Evolutionary conservation across 2,797 vertebrate genomes (phyloP), one percentile per base, ranked within the genome.

Genomic region (Artibeus jamaicensis): DNA sequence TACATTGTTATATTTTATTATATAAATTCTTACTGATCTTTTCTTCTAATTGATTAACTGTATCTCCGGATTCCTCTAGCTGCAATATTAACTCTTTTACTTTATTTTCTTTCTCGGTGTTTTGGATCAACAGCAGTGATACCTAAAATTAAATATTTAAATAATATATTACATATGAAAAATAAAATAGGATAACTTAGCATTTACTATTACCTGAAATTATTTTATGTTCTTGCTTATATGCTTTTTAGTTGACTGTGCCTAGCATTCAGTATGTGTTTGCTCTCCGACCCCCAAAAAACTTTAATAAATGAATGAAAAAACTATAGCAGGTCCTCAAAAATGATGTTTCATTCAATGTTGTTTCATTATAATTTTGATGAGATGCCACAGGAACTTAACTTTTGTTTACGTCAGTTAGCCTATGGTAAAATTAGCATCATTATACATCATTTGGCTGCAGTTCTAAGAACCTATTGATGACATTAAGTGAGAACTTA

Each of bases 11-110:
- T 62, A 89, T 78, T 95, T 97, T 94, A 76, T 88, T 76, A 97
- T 90, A 62, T 89, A 78, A 97, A 96, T 79, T 96, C 98, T 98
- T 99, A 99, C 99, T 98, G 99, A 98, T 98, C 97, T 98, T 97
- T 96, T 99, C 98, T 93, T 99, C 96, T 78, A 99, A 98, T 32
- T 98, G 97, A 97, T 97, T 98, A 97, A 98, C 98, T 88, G 97
- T 98, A 79, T 98, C 97, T 95, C 98, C 98, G 62, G 98, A 98
- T 96, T 99, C 98, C 81, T 99, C 96, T n/a, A 99, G 97, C 81
- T 98, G 98, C 96, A 97, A 88, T 74, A 98, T 98, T 83, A 99
- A 94, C 71, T 99, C 98, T 97, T 98, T 98, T 59, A 99, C 98
- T 92, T 99, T 97, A 74, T 92, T 97, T 96, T 99, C 98, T 97